phyloP scores from a whole-genome alignment of 2,888 invertebrate genomes.

The Clanis bilineata region DNA sequence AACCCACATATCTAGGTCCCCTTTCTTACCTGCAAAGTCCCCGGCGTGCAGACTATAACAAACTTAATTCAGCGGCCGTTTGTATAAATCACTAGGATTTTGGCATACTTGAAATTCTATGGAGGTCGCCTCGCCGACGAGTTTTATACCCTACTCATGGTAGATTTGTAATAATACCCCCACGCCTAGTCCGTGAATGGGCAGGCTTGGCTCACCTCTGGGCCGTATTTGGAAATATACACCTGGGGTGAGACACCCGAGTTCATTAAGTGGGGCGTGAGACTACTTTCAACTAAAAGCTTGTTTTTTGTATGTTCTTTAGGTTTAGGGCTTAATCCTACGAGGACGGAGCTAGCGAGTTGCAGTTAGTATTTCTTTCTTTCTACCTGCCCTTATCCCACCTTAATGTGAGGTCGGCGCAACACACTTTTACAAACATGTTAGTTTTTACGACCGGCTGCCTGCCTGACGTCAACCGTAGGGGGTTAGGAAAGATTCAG shows the following conservation, averaged over 20 bases:
- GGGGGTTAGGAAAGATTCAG: too few species aligned
- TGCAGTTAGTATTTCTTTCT: too few species aligned
- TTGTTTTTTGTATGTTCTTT: too few species aligned
- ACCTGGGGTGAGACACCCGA: background rate
- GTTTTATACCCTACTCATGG: constrained; percentile 47
- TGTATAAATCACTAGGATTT: constrained; percentile 29
- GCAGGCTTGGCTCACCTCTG: constrained; percentile 20
- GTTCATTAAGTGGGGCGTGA: background rate
- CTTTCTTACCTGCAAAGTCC: background rate
- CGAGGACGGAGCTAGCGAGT: too few species aligned
- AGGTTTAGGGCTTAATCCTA: too few species aligned
- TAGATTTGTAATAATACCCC: constrained; percentile 43
- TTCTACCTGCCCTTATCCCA: too few species aligned
- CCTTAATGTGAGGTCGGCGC: too few species aligned
- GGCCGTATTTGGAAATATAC: background rate
- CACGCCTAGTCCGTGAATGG: constrained; percentile 35
- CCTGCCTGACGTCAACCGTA: too few species aligned
- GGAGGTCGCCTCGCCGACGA: constrained; percentile 36
- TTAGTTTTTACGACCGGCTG: too few species aligned
- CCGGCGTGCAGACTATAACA: background rate
- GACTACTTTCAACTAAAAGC: too few species aligned
- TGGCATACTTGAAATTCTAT: constrained; percentile 47
- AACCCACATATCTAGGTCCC: background rate
- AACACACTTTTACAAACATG: too few species aligned
- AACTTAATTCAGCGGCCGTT: constrained; percentile 6